Percentiles rank a stretch among this genome's conserved stretches.
Evolutionary conservation across 2,888 invertebrate species (phyloP).

Genomic region (Tortricodes alternella): DNA sequence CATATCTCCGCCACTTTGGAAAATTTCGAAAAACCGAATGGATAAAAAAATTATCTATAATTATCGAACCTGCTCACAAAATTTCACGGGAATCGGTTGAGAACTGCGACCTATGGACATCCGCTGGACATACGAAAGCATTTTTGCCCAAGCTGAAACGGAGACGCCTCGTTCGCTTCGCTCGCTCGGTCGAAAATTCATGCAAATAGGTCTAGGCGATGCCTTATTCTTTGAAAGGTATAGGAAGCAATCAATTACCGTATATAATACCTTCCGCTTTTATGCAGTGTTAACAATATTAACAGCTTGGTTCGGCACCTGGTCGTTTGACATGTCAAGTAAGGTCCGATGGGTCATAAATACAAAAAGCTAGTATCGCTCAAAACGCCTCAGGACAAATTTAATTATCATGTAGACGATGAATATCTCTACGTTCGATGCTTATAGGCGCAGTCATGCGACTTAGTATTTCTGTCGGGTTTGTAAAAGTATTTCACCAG

Average conservation of each 20-base stretch:
- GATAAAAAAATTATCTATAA: too few species aligned
- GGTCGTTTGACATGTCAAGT: constrained; percentile 65
- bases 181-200: too few species aligned
- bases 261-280: constrained; percentile 30
- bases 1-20: too few species aligned
- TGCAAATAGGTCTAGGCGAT: too few species aligned
- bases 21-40: too few species aligned
- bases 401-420: constrained; percentile 78
- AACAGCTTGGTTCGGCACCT: constrained; percentile 60
- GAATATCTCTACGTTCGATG: constrained; percentile 49
- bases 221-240: too few species aligned
- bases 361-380: constrained; percentile 60
- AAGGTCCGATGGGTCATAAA: constrained; percentile 67
- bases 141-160: too few species aligned
- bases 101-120: too few species aligned
- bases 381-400: constrained; percentile 71
- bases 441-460: not conserved
- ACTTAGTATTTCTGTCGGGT: not conserved
- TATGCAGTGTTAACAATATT: constrained; percentile 61
- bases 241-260: constrained; percentile 34
- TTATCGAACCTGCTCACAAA: too few species aligned
- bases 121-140: too few species aligned
- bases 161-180: too few species aligned
- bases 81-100: too few species aligned
- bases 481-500: not conserved